Base-by-base conservation (phyloP, 2,888 invertebrate species). In the Papilio gigon region DNA sequence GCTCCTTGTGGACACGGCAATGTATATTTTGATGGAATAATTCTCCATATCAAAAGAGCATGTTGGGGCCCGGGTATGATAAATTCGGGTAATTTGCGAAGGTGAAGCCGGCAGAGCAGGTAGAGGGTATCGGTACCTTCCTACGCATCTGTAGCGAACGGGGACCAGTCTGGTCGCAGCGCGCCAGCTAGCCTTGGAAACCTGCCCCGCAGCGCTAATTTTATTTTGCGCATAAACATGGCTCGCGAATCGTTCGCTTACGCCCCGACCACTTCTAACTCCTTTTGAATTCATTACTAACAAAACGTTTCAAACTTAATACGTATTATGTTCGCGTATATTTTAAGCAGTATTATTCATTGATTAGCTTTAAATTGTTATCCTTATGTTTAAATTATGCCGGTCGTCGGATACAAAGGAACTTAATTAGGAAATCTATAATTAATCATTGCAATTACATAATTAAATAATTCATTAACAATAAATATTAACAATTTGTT, bases 161-260 rank as follows among this genome's bases (percentile, higher is more conserved):
- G 75, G 74, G 76, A 81, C 78, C 82, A 70, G 67, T 63, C 71
- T 64, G 59, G 22, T 37, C 58, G 70, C 85, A 84, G 88, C 85
- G 85, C 88, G 80, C 78, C 80, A 75, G 76, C 68, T 65, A 69
- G 74, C 82, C 80, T 81, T 84, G 83, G 86, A 76, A 87, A 88
- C 88, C 89, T 84, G 87, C 84, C 84, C 83, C 78, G 80, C 80
- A 80, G 79, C 80, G 79, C 83, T 83, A 82, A 87, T 87, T 87
- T 88, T 86, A 85, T 86, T 85, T 86, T 84, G 80, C 85, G 80
- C 80, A 84, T 83, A 87, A 88, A 89, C 89, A 80, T 76, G 89
- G 87, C 88, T 84, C 80, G 81, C 81, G 25, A 86, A 84, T 80
- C 75, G 77, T 75, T 76, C 20, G 25, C 76, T 74, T 76, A 77